Conservation (phyloP, 1,140 invertebrate species). For the Brachionus asplanchnoidis region DNA sequence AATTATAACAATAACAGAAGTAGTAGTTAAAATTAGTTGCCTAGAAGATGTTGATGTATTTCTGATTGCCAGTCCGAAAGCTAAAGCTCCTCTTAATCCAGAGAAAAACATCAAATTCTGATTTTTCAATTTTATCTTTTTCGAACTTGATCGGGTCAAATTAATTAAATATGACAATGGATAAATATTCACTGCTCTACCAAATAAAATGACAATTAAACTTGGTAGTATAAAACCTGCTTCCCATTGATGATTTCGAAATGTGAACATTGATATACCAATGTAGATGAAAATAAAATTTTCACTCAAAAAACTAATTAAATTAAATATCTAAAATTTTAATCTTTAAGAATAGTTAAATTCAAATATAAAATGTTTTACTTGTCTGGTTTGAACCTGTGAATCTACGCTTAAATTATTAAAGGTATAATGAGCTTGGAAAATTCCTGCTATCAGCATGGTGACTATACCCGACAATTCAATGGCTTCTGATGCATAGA, state of each 20-base stretch:
- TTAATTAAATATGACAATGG: slow-evolving; percentile 89
- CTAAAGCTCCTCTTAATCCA: slow-evolving; percentile 89
- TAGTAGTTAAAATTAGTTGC: slow-evolving; percentile 89
- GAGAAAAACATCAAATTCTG: slow-evolving; percentile 97
- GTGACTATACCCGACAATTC: slow-evolving; percentile 82
- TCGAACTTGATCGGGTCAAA: slow-evolving; percentile 74
- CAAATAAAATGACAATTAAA: slow-evolving; percentile 77
- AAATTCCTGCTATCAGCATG: slow-evolving; percentile 95
- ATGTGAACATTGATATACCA: slow-evolving; percentile 96
- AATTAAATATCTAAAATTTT: slow-evolving; percentile 91
- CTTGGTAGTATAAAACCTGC: slow-evolving; percentile 81
- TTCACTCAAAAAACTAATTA: slow-evolving; percentile 91
- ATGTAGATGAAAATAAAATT: slow-evolving; percentile 99
- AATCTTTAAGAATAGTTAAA: slow-evolving; percentile 48
- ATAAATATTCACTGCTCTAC: slow-evolving; percentile 87
- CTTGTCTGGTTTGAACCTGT: slow-evolving; percentile 56
- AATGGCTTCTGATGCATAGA: slow-evolving; percentile 87
- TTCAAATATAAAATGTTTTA: background rate
- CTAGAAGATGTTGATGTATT: slow-evolving; percentile 83
- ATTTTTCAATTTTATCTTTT: slow-evolving; percentile 73
- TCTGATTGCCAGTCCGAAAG: slow-evolving; percentile 91
- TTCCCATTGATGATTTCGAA: slow-evolving; percentile 90
- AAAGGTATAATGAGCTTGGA: slow-evolving; percentile 97
- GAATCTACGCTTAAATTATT: slow-evolving; percentile 87
- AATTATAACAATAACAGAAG: slow-evolving; percentile 87